Conservation (phyloP, 64 coral and sea anemone species). For the Astreopora myriophthalma region DNA sequence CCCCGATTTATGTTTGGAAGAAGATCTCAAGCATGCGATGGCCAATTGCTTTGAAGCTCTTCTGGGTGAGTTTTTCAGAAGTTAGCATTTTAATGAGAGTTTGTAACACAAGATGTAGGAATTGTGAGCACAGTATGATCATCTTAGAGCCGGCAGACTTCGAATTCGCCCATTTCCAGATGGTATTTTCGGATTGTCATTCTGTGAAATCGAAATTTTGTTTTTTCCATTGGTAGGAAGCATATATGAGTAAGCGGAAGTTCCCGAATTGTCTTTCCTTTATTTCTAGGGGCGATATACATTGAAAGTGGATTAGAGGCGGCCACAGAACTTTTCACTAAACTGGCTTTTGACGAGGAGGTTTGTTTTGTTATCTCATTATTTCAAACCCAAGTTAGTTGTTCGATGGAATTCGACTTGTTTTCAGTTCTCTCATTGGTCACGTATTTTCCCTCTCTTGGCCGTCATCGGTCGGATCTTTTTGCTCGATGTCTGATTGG, state of each 20-base stretch:
- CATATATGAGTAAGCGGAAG: too few relatives aligned
- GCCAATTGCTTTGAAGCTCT: conserved; percentile 98
- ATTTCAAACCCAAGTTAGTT: background rate
- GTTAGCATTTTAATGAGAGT: too few relatives aligned
- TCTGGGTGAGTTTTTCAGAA: conserved; percentile 78
- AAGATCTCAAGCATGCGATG: conserved; percentile 97
- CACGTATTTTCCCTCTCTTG: background rate
- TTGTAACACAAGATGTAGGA: too few relatives aligned
- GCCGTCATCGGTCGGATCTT: background rate
- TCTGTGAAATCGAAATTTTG: too few relatives aligned
- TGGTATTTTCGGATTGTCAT: too few relatives aligned
- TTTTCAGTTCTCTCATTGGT: background rate
- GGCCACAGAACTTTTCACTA: conserved; percentile 69
- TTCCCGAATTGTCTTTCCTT: background rate
- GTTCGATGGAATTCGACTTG: too few relatives aligned
- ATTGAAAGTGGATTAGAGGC: conserved; percentile 76
- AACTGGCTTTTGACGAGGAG: conserved; percentile 77
- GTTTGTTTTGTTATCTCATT: background rate
- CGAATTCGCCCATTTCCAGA: too few relatives aligned
- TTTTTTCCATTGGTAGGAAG: too few relatives aligned
- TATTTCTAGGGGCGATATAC: conserved; percentile 80
- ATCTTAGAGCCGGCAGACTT: too few relatives aligned
- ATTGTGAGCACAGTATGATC: too few relatives aligned
- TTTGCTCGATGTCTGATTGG: background rate
- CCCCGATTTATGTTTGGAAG: conserved; percentile 93